Conservation (phyloP, 2,113 vertebrate genomes). For the Phyllostomus discolor region DNA sequence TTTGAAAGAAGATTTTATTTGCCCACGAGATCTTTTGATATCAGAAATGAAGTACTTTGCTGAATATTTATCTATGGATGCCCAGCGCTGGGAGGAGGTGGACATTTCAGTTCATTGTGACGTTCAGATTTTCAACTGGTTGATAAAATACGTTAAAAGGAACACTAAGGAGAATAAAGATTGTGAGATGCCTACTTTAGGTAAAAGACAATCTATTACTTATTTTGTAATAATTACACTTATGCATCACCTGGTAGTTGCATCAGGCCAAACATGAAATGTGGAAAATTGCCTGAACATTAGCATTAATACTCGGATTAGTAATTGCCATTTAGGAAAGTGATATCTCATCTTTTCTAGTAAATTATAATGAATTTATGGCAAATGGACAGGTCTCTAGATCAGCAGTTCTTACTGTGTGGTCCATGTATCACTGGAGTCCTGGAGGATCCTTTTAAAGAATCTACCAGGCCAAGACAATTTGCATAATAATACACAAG, state of each 20-base stretch:
- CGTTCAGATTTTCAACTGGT: conserved; percentile 98
- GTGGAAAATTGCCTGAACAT: conserved; percentile 23
- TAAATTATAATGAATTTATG: conserved; percentile 21
- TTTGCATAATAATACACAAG: neutral
- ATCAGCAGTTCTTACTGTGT: neutral
- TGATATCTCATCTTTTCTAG: neutral
- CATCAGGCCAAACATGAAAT: conserved; percentile 32
- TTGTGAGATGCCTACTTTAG: conserved; percentile 88
- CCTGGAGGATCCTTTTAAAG: neutral
- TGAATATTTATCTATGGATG: conserved; percentile 93
- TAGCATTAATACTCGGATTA: neutral
- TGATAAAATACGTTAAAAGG: conserved; percentile 96
- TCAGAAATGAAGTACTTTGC: conserved; percentile 99
- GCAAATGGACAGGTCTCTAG: neutral
- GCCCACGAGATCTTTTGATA: conserved; percentile 93
- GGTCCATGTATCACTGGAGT: neutral
- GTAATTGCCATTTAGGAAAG: neutral
- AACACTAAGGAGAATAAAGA: conserved; percentile 83
- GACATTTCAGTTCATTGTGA: conserved; percentile 99
- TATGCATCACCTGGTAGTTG: conserved; percentile 23
- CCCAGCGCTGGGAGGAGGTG: conserved; percentile 97
- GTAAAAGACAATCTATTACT: conserved; percentile 79
- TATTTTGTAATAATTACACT: conserved; percentile 38
- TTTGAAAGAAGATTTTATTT: conserved; percentile 96
- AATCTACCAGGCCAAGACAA: neutral